Conservation (phyloP, 2,888 invertebrate species). For the Tipula unca region DNA sequence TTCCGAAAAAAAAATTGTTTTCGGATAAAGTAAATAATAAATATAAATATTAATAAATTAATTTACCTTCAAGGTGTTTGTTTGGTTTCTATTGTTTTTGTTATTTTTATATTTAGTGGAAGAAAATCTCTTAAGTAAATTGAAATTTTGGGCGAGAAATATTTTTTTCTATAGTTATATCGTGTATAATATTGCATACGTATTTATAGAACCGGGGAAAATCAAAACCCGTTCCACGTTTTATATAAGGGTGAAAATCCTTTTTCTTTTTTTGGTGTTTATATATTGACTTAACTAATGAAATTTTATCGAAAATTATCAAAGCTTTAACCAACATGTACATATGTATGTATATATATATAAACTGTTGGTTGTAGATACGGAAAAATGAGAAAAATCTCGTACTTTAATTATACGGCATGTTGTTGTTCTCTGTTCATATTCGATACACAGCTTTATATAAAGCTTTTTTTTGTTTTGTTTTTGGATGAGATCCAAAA, state of each 20-base stretch:
- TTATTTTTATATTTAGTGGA: background rate
- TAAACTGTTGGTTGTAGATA: background rate
- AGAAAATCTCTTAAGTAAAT: constrained; percentile 2
- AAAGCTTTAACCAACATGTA: background rate
- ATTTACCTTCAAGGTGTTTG: background rate
- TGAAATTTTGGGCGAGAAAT: background rate
- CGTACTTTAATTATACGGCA: background rate
- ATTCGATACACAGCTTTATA: background rate
- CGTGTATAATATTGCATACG: background rate
- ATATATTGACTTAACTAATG: background rate
- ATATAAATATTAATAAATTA: constrained; percentile 14
- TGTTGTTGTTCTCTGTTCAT: background rate
- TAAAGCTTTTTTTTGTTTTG: background rate
- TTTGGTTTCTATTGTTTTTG: background rate
- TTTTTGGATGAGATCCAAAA: background rate
- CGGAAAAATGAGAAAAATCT: background rate
- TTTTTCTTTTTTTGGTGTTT: background rate
- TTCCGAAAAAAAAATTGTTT: background rate
- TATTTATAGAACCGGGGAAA: background rate
- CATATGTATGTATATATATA: too few species aligned
- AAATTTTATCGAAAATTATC: background rate
- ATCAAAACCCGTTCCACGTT: background rate
- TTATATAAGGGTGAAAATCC: background rate
- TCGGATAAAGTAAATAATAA: background rate
- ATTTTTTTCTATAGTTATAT: background rate